A percentile compares a stretch with the other conserved stretches of the same genome.
Conservation (phyloP, 2,888 invertebrate genomes). For the Epinotia bilunana region DNA sequence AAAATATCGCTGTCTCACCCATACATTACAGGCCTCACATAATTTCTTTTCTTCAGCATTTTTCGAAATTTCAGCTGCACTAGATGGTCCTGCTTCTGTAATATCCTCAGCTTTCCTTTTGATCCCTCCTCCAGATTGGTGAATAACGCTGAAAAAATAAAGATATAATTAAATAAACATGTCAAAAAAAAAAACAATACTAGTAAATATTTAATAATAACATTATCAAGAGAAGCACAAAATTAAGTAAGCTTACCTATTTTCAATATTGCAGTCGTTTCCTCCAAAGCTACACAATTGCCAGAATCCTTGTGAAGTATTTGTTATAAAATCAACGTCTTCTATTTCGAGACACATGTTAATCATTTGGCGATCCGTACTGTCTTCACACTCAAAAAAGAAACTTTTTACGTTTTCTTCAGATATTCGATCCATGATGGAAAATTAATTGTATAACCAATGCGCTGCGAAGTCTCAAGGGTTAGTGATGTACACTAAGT, state of each 20-base stretch:
- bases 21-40: neutral
- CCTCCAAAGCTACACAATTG: neutral
- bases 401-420: neutral
- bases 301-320: neutral
- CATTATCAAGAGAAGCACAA: neutral
- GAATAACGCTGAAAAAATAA: neutral
- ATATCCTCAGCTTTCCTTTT: neutral
- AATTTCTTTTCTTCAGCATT: neutral
- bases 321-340: neutral
- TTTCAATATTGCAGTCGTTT: neutral
- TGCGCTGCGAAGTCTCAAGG: neutral
- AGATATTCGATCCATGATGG: neutral
- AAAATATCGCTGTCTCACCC: slow-evolving; percentile 4
- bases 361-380: neutral
- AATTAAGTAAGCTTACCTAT: neutral
- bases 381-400: neutral
- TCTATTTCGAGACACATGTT: neutral
- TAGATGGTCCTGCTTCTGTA: neutral
- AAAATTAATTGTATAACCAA: neutral
- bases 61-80: neutral
- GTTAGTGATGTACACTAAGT: neutral
- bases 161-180: neutral
- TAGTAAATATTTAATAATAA: neutral
- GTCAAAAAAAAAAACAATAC: neutral
- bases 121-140: neutral